Evolutionary conservation across 2,888 invertebrate species (phyloP).

Genomic region (Drepana falcataria): DNA sequence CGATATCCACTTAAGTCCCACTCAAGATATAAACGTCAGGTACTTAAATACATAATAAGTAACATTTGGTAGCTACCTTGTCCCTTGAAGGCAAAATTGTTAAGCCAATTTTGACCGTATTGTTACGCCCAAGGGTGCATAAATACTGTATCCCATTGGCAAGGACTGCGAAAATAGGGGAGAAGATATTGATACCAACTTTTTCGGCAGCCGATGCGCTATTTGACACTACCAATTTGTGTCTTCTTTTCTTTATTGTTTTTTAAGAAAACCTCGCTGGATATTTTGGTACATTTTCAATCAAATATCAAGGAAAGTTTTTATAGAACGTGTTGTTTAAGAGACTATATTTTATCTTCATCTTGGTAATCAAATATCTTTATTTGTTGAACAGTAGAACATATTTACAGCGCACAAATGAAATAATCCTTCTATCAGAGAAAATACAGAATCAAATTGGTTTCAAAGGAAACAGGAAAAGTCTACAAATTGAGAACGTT

Average conservation of each 20-base stretch:
- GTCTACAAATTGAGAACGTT: conserved; percentile 69
- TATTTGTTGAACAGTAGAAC: too few relatives aligned
- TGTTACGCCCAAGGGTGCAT: conserved; percentile 47
- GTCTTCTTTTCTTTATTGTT: neutral
- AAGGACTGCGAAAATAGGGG: neutral
- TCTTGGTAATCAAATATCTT: too few relatives aligned
- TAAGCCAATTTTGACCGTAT: conserved; percentile 43
- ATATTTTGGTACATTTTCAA: too few relatives aligned
- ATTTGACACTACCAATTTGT: neutral
- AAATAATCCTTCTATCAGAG: too few relatives aligned
- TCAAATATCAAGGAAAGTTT: too few relatives aligned
- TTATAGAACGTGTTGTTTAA: too few relatives aligned
- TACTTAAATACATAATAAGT: too few relatives aligned
- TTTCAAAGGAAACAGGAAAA: conserved; percentile 68
- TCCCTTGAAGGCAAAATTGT: conserved; percentile 38
- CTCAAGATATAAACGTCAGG: too few relatives aligned
- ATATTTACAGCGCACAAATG: too few relatives aligned
- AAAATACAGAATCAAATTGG: conserved; percentile 34
- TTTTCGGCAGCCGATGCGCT: neutral
- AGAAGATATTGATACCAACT: neutral
- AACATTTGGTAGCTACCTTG: neutral
- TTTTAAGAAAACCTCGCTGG: neutral
- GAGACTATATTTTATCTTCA: too few relatives aligned
- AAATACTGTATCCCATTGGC: conserved; percentile 35
- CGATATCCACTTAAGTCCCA: too few relatives aligned